Evolutionary conservation across 1,140 invertebrate genomes (phyloP).

Genomic region (Bactericera cockerelli): DNA sequence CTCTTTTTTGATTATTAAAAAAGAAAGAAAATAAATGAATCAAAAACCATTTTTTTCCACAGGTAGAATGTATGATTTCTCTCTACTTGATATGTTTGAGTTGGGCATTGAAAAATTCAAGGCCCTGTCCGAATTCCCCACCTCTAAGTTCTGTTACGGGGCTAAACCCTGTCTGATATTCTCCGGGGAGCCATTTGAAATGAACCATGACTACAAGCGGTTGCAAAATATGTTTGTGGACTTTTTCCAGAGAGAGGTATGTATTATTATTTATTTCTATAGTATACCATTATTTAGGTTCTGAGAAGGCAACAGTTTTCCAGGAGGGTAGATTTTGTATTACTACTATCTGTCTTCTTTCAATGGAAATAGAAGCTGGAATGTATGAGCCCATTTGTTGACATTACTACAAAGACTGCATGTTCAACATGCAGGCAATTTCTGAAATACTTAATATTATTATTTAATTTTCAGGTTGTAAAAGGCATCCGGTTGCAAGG

Average conservation of each 20-base stretch:
- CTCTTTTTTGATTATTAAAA: too few relatives aligned
- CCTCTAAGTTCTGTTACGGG: constrained; percentile 59
- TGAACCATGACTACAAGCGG: constrained; percentile 57
- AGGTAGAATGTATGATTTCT: constrained; percentile 73
- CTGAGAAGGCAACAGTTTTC: background rate
- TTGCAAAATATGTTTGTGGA: constrained; percentile 83
- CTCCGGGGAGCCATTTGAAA: constrained; percentile 81
- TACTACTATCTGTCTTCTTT: constrained; percentile 10
- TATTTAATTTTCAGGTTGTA: too few relatives aligned
- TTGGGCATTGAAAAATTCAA: constrained; percentile 74
- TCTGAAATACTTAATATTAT: too few relatives aligned
- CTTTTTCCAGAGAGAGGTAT: constrained; percentile 85
- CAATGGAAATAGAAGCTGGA: constrained; percentile 4
- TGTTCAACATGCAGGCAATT: too few relatives aligned
- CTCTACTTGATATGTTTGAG: constrained; percentile 91
- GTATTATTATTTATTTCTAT: too few relatives aligned
- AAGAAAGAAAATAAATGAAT: too few relatives aligned
- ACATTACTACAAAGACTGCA: too few relatives aligned
- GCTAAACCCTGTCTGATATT: constrained; percentile 87
- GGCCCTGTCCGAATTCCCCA: constrained; percentile 60
- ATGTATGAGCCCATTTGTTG: too few relatives aligned
- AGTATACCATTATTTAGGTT: constrained; percentile 9
- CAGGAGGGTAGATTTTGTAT: too few relatives aligned
- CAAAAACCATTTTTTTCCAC: constrained; percentile 18
- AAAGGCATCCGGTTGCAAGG: constrained; percentile 73